These are phyloP conservation scores for Orchestia grillus DNA, from an alignment of 1,140 invertebrate genomes.

Conservation along the genomic window DNA sequence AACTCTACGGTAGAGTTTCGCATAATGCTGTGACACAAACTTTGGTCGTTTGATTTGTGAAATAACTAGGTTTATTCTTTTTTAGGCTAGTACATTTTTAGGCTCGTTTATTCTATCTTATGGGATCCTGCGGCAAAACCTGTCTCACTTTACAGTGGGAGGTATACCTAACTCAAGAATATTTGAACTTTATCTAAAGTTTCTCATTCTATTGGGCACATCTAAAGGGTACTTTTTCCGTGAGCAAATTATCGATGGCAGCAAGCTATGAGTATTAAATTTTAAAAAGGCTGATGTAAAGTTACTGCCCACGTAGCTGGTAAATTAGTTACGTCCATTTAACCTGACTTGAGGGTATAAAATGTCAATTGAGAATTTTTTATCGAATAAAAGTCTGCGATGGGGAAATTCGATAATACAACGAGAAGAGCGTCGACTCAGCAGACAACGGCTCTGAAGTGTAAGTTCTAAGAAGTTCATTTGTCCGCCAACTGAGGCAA, in stretches of 20 bases:
- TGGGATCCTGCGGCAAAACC: neutral
- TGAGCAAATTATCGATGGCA: neutral
- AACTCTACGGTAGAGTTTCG: neutral
- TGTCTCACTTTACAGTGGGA: neutral
- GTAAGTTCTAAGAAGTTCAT: neutral
- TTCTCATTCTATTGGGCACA: neutral
- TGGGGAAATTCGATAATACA: neutral
- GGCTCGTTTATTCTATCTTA: neutral
- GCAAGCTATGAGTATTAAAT: neutral
- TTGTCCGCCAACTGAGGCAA: constrained; percentile 15
- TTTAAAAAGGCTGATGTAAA: neutral
- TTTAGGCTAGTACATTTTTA: neutral
- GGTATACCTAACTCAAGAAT: neutral
- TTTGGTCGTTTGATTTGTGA: neutral
- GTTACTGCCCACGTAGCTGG: neutral
- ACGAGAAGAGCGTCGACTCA: neutral
- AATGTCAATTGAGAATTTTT: neutral
- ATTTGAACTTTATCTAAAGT: neutral
- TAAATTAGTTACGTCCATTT: neutral
- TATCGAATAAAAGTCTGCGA: neutral
- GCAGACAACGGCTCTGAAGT: neutral
- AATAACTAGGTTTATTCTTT: neutral
- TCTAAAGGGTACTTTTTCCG: neutral
- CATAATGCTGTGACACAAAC: neutral
- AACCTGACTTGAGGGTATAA: neutral